Percentiles rank a stretch among this genome's conserved stretches.
Evolutionary conservation across 2,797 vertebrate species (phyloP).

Genomic region (Microctenopoma stevenorrisi): DNA sequence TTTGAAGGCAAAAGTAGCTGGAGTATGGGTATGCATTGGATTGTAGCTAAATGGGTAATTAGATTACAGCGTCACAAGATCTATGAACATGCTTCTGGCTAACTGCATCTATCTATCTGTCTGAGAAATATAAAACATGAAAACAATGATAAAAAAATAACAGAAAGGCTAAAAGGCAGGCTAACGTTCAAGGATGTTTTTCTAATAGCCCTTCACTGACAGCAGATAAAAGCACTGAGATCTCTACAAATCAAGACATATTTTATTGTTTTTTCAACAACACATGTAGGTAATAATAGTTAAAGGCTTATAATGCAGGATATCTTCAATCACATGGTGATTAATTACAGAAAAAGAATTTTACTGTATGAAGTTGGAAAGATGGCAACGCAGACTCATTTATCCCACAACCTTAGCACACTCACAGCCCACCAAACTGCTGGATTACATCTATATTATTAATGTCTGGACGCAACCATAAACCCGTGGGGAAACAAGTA

Average conservation of each 20-base stretch:
- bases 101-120: conserved; percentile 19
- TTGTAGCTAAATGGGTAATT: conserved; percentile 77
- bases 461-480: not conserved
- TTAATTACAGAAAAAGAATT: conserved; percentile 25
- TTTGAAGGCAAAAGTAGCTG: conserved; percentile 46
- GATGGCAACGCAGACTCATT: not conserved
- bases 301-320: not conserved
- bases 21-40: conserved; percentile 49
- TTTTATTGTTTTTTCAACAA: conserved; percentile 8
- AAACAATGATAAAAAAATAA: too few relatives aligned
- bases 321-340: not conserved
- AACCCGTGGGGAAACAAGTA: not conserved
- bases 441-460: not conserved
- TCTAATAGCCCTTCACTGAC: too few relatives aligned
- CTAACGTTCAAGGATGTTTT: too few relatives aligned
- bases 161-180: too few relatives aligned
- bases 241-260: not conserved
- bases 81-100: conserved; percentile 30
- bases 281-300: conserved; percentile 13
- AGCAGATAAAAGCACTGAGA: not conserved
- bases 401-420: not conserved
- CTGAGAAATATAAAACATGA: not conserved
- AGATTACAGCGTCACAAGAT: conserved; percentile 81
- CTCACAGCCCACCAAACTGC: not conserved
- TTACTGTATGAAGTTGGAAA: conserved; percentile 6